Base-by-base conservation (phyloP, 2,797 vertebrate species). In the Melanotaenia nigrans region DNA sequence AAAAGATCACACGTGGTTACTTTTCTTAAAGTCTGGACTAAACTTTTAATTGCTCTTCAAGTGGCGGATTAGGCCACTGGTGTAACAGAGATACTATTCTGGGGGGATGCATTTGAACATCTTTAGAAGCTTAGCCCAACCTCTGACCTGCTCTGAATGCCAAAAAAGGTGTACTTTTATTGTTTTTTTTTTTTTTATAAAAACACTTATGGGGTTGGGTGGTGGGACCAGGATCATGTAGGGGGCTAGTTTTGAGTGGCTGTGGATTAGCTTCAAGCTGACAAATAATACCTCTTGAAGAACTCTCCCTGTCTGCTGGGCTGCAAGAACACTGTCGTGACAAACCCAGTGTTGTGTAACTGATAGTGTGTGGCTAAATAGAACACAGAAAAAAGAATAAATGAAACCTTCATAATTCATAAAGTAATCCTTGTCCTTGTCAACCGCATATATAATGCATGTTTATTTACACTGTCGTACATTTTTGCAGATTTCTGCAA, bases 11-110 rank as follows among this genome's bases (percentile, higher is more conserved):
- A 92, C 87, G 85, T 92, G 86, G 88, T 85, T 88, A 89, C 88
- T 92, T 92, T 90, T 90, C 71, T 85, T 89, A 90, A 93, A 93
- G 91, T 92, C 92, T 87, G 72, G 78, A 82, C 91, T 92, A 91
- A 94, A 94, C 90, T 94, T 94, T 94, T 93, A 94, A 94, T 95
- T 95, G 92, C 92, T 91, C 90, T 95, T 94, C 88, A 93, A 94
- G 91, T 90, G 86, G 80, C 25, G 87, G 90, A 94, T 94, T 93
- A 94, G 91, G 86, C 87, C 84, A 87, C 82, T 90, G 89, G 88
- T 88, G 87, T 85, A 90, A 91, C 86, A 89, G 83, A 90, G 86
- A 92, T 92, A 91, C 85, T 85, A 89, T 92, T 93, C 91, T 85
- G 71, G 76, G 68, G 85, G 88, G 87, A 79, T 77, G 83, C 75